These are phyloP conservation scores for Herpetotheres cachinnans DNA, from an alignment of 2,113 vertebrate species.

Conservation along the genomic window DNA sequence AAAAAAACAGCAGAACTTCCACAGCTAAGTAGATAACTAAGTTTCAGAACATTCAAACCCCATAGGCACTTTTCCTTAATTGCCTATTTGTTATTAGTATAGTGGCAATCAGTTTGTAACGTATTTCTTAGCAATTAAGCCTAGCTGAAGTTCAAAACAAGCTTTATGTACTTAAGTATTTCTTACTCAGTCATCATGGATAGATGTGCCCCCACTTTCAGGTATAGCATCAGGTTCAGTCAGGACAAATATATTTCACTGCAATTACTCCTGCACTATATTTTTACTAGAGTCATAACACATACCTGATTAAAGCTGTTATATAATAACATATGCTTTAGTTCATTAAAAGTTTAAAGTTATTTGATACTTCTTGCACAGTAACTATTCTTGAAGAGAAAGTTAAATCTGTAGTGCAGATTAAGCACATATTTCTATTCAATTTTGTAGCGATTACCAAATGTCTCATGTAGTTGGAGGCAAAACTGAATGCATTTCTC, in stretches of 20 bases:
- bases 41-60: not conserved
- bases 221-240: not conserved
- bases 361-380: not conserved
- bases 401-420: not conserved
- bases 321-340: not conserved
- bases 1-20: not conserved
- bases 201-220: not conserved
- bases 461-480: not conserved
- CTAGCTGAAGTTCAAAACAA: not conserved
- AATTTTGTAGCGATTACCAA: not conserved
- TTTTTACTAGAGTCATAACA: not conserved
- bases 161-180: not conserved
- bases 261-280: not conserved
- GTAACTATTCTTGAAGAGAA: not conserved
- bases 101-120: not conserved
- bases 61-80: not conserved
- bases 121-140: not conserved
- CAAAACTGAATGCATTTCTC: not conserved
- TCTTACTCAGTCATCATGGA: not conserved
- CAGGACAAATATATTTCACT: not conserved
- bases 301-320: not conserved
- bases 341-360: not conserved
- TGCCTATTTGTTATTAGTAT: not conserved
- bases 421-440: not conserved
- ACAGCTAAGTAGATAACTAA: not conserved